Evolutionary conservation across 2,797 vertebrate genomes (phyloP).

Genomic region (Gadopsis marmoratus): DNA sequence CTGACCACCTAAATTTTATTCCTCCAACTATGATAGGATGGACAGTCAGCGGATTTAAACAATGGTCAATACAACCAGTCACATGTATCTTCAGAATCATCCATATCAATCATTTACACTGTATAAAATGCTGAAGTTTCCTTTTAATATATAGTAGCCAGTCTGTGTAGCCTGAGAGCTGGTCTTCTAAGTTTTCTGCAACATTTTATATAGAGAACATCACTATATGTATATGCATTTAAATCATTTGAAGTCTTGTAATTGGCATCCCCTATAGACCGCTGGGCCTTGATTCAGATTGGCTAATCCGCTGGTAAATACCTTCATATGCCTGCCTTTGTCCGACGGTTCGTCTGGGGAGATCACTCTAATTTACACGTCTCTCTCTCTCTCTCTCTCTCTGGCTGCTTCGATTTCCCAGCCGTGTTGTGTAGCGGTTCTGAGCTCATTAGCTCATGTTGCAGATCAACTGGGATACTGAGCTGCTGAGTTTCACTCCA

Average conservation of each 20-base stretch:
- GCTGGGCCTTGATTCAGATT: constrained; percentile 52
- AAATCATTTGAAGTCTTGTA: constrained; percentile 49
- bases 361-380: constrained; percentile 72
- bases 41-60: constrained; percentile 24
- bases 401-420: constrained; percentile 70
- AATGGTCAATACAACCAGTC: constrained; percentile 9
- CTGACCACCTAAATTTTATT: constrained; percentile 21
- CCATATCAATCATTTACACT: constrained; percentile 5
- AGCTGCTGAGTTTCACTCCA: constrained; percentile 60
- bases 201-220: constrained; percentile 43
- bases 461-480: constrained; percentile 72
- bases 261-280: constrained; percentile 53
- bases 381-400: constrained; percentile 49
- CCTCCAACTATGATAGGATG: constrained; percentile 16
- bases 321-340: constrained; percentile 59
- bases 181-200: background rate
- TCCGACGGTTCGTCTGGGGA: constrained; percentile 63
- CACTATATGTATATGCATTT: constrained; percentile 32
- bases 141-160: constrained; percentile 8
- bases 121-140: constrained; percentile 10
- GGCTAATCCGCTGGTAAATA: constrained; percentile 65
- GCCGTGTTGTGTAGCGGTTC: constrained; percentile 54
- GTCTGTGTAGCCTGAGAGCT: constrained; percentile 5
- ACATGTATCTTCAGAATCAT: constrained; percentile 7
- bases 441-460: constrained; percentile 80